Percentiles rank a stretch among this genome's conserved stretches.
phyloP scores from a whole-genome alignment of 2,797 vertebrate species.

The Alectoris magna region DNA sequence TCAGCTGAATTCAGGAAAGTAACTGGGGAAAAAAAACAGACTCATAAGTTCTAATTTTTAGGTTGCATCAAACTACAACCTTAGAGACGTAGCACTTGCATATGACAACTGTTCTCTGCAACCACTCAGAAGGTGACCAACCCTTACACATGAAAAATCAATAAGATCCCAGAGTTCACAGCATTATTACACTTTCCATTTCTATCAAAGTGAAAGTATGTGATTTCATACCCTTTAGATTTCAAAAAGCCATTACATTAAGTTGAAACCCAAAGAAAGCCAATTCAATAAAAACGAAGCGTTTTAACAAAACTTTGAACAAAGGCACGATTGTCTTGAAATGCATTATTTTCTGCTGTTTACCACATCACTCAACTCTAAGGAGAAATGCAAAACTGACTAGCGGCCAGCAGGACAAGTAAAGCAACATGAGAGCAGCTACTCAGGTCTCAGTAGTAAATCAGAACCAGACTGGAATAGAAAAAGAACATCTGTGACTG shows the following conservation, averaged over 20 bases:
- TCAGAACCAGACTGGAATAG: not conserved
- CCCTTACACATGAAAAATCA: not conserved
- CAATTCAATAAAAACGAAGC: slow-evolving; percentile 47
- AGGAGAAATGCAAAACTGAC: not conserved
- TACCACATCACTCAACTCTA: not conserved
- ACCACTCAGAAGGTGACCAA: not conserved
- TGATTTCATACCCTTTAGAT: slow-evolving; percentile 13
- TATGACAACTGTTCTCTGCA: not conserved
- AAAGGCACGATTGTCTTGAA: not conserved
- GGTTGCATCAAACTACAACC: not conserved
- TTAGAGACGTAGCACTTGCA: not conserved
- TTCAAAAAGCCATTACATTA: slow-evolving; percentile 39
- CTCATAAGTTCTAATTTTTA: not conserved
- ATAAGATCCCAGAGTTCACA: slow-evolving; percentile 41
- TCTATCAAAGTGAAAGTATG: slow-evolving; percentile 8
- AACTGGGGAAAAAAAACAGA: not conserved
- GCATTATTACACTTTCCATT: slow-evolving; percentile 48
- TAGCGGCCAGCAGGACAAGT: not conserved
- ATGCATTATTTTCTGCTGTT: not conserved
- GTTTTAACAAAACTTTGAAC: slow-evolving; percentile 11
- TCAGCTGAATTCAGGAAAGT: not conserved
- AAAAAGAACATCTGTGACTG: not conserved
- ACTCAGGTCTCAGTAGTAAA: not conserved
- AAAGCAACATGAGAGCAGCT: not conserved
- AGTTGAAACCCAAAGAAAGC: slow-evolving; percentile 18